phyloP scores from a whole-genome alignment of 2,797 vertebrate species.

The Tamandua tetradactyla region DNA sequence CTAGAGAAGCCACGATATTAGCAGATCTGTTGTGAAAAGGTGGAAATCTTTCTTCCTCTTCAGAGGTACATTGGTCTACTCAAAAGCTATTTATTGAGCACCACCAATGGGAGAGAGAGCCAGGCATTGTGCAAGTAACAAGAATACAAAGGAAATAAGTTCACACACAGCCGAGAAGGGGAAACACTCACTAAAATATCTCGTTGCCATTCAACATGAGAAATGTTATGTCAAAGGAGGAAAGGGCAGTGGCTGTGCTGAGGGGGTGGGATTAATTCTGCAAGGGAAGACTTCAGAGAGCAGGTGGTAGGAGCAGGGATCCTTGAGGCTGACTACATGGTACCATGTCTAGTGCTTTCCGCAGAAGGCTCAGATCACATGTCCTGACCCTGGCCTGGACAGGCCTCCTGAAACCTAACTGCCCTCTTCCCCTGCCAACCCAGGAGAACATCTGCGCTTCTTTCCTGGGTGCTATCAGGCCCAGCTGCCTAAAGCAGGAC shows the following conservation, averaged over 20 bases:
- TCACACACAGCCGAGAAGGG: background rate
- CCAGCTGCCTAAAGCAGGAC: background rate
- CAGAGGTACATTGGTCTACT: background rate
- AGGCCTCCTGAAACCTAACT: too few species aligned
- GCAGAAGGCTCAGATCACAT: background rate
- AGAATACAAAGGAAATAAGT: background rate
- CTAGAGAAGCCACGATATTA: background rate
- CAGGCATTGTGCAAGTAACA: background rate
- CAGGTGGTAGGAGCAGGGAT: background rate
- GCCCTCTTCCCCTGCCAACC: background rate
- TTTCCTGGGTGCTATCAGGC: background rate
- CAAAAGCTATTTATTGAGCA: background rate
- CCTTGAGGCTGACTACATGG: too few species aligned
- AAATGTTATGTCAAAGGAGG: too few species aligned
- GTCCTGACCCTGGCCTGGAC: background rate
- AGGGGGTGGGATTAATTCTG: background rate
- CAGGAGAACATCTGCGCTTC: background rate
- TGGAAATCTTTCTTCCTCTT: background rate
- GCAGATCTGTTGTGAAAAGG: background rate
- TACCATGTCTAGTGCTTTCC: background rate
- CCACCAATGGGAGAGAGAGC: background rate
- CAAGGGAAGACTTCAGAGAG: too few species aligned
- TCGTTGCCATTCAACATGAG: background rate
- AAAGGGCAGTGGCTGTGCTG: background rate
- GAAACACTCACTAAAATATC: background rate